These are phyloP conservation scores for Enteromius argenteus DNA, from an alignment of 2,797 vertebrate species.

Conservation along the genomic window DNA sequence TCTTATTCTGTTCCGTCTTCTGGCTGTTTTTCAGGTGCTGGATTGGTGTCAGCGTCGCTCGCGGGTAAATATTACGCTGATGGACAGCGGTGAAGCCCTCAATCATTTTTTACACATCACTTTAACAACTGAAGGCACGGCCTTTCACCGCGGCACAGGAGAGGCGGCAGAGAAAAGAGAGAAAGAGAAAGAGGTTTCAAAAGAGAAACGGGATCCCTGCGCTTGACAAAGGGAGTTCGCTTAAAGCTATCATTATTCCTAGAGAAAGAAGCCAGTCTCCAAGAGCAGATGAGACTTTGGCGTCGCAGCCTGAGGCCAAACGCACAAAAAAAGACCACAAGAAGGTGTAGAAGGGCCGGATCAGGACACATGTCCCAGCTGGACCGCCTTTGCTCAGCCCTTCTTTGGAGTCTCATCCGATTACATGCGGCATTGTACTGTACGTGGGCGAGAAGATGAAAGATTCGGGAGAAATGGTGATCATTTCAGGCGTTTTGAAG, in stretches of 20 bases:
- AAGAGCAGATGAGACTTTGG: constrained; percentile 78
- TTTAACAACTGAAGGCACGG: constrained; percentile 68
- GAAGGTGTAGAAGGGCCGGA: constrained; percentile 72
- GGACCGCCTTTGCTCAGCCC: constrained; percentile 68
- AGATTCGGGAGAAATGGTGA: constrained; percentile 67
- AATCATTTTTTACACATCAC: constrained; percentile 66
- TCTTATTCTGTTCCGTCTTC: constrained; percentile 63
- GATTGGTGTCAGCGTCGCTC: constrained; percentile 58
- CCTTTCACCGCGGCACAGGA: constrained; percentile 59
- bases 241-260: constrained; percentile 75
- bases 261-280: constrained; percentile 66
- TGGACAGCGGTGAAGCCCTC: constrained; percentile 48
- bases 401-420: constrained; percentile 81
- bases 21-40: constrained; percentile 61
- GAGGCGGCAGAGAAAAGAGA: constrained; percentile 45
- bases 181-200: constrained; percentile 74
- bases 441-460: constrained; percentile 70
- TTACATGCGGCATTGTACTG: constrained; percentile 73
- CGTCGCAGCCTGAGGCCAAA: constrained; percentile 64
- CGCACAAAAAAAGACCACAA: constrained; percentile 70
- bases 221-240: constrained; percentile 73
- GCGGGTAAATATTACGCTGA: constrained; percentile 65
- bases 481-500: constrained; percentile 64
- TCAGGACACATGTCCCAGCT: constrained; percentile 80
- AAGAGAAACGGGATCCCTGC: constrained; percentile 78